Evolutionary conservation across 2,797 vertebrate species (phyloP).

Genomic region (Calcarius lapponicus): DNA sequence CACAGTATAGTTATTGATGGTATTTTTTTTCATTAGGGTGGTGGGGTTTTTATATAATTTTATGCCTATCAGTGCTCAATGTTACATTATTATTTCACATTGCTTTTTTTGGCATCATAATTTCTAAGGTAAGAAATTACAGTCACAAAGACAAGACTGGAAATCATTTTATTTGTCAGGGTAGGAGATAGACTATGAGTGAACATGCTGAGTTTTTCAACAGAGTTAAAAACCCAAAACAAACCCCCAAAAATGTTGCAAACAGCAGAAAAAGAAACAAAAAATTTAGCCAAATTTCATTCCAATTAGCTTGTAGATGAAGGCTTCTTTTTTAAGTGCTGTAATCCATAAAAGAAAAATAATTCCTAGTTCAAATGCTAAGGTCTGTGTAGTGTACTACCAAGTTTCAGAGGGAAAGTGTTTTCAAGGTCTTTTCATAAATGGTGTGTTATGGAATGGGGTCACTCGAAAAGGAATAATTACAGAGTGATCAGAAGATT

Average conservation of each 20-base stretch:
- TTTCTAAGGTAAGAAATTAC: background rate
- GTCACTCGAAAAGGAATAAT: conserved; percentile 65
- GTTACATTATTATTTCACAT: background rate
- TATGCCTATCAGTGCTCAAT: background rate
- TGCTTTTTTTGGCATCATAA: background rate
- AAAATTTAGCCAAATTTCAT: conserved; percentile 38
- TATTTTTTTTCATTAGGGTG: background rate
- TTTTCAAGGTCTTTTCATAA: conserved; percentile 68
- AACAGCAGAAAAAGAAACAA: background rate
- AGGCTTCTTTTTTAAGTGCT: conserved; percentile 28
- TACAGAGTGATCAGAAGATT: conserved; percentile 67
- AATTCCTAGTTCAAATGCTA: conserved; percentile 54
- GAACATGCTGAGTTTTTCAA: background rate
- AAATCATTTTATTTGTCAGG: background rate
- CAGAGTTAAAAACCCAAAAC: background rate
- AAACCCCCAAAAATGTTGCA: background rate
- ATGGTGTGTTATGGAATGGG: conserved; percentile 59
- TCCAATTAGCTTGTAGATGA: conserved; percentile 30
- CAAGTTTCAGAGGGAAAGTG: conserved; percentile 38
- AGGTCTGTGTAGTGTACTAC: conserved; percentile 27
- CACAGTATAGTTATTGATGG: background rate
- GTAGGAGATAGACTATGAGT: background rate
- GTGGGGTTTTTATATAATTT: background rate
- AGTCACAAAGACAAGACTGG: background rate
- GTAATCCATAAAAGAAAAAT: conserved; percentile 39